Base-by-base conservation (phyloP, 2,888 invertebrate species). In the Eupelmus urozonus region DNA sequence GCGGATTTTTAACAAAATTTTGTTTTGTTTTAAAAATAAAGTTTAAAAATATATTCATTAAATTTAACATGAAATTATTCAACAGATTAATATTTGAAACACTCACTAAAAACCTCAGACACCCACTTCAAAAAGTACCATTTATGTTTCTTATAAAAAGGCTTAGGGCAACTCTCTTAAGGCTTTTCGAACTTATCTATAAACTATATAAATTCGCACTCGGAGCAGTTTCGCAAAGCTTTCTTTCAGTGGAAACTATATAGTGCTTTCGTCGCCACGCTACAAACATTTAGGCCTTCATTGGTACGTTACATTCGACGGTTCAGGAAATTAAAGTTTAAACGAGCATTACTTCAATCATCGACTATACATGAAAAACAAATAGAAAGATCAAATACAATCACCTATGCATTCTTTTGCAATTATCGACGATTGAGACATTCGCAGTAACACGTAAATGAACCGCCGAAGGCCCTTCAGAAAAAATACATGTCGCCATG, bases 261-360 rank as follows among this genome's bases (percentile, higher is more conserved):
- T 53, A 45, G 53, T 20, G n/a, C 27, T 57, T 45, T 20, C 53
- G n/a, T 53, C 57, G 23, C 18, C 23, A 55, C 49, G 16, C 53
- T 63, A 69, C 55, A 55, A 67, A 73, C 65, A 74, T 63, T 69
- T 78, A 78, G 78, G 74, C 78, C 78, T 69, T 51, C 70, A 70
- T 25, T 73, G 69, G 72, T 73, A 73, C 73, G 55, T 53, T 53
- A 66, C 18, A 9, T 70, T 63, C 63, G 63, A 70, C 40, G 71
- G 59, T 29, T 49, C 27, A 53, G 16, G 13, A 45, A 45, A 45
- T 7, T 45, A 34, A 34, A 34, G 9, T 5, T 34, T 34, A 34
- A n/a, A n/a, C 34, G 9, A 34, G 29, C 65, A 71, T 59, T 34
- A 27, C 42, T 59, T 60, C 65, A 45, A 49, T 65, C 18, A 23